Percentiles rank a stretch among this genome's conserved stretches.
Evolutionary conservation across 1,140 invertebrate genomes (phyloP).

Genomic region (Gryllus bimaculatus): DNA sequence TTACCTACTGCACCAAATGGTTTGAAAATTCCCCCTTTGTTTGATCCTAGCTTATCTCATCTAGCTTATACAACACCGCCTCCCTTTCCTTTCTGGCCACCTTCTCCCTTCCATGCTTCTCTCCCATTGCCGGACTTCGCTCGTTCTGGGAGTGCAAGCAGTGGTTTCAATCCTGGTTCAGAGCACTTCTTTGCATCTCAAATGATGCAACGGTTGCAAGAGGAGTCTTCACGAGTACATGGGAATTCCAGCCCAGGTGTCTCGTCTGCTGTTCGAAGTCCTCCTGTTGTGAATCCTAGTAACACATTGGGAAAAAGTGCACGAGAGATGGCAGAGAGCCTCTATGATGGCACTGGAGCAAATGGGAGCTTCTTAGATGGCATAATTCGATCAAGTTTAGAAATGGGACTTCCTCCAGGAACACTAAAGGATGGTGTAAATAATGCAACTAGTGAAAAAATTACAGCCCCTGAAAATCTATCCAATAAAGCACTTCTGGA

Average conservation of each 20-base stretch:
- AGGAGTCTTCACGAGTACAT: constrained; percentile 39
- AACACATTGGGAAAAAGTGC: constrained; percentile 42
- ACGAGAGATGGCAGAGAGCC: constrained; percentile 47
- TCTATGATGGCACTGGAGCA: constrained; percentile 50
- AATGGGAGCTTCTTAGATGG: constrained; percentile 70
- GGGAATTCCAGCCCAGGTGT: constrained; percentile 29
- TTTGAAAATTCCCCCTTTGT: constrained; percentile 53
- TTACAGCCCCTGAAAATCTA: constrained; percentile 36
- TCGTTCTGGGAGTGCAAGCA: constrained; percentile 32
- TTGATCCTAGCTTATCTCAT: constrained; percentile 43
- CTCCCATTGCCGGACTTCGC: constrained; percentile 41
- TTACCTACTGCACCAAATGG: constrained; percentile 47
- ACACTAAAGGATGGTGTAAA: constrained; percentile 30
- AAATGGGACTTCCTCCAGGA: constrained; percentile 44
- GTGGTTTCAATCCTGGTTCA: constrained; percentile 43
- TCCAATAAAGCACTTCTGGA: constrained; percentile 50
- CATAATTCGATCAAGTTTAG: constrained; percentile 67
- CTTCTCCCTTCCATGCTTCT: constrained; percentile 35
- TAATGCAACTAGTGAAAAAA: constrained; percentile 28
- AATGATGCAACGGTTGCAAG: constrained; percentile 67
- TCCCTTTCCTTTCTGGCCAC: constrained; percentile 54
- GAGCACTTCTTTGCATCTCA: constrained; percentile 68
- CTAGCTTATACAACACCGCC: constrained; percentile 38
- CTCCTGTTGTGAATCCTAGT: constrained; percentile 28
- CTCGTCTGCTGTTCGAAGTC: constrained; percentile 23